Percentiles rank a stretch among this genome's conserved stretches.
These are phyloP conservation scores for Bolborhynchus lineola DNA, from an alignment of 2,113 vertebrate species.

Conservation along the genomic window DNA sequence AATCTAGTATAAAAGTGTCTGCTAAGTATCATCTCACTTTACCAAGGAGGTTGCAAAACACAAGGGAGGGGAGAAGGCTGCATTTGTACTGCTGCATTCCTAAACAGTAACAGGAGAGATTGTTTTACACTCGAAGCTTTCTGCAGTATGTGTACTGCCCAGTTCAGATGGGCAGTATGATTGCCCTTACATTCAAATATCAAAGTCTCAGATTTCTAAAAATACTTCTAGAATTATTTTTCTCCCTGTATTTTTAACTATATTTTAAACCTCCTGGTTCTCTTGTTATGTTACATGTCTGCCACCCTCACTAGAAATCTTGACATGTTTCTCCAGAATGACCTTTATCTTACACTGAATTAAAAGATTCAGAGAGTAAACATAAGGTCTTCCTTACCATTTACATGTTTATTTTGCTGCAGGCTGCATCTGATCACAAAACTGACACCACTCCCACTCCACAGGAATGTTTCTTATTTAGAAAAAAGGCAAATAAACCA, in stretches of 20 bases:
- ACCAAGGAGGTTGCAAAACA: not conserved
- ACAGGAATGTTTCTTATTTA: not conserved
- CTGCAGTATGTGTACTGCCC: not conserved
- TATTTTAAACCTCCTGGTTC: not conserved
- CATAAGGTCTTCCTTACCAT: not conserved
- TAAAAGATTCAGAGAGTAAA: slow-evolving; percentile 26
- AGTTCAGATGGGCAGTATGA: not conserved
- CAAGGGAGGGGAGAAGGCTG: not conserved
- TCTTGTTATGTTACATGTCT: not conserved
- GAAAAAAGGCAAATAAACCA: not conserved
- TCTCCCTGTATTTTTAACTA: not conserved
- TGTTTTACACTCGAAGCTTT: not conserved
- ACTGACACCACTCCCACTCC: not conserved
- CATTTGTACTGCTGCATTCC: not conserved
- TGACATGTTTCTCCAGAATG: not conserved
- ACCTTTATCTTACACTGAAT: slow-evolving; percentile 20
- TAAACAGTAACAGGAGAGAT: not conserved
- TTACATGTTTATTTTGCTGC: slow-evolving; percentile 14
- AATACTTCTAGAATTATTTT: not conserved
- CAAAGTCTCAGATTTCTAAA: not conserved
- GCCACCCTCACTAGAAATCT: slow-evolving; percentile 4
- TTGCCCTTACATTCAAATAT: not conserved
- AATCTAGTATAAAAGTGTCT: not conserved
- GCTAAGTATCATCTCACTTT: not conserved
- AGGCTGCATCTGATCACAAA: slow-evolving; percentile 30